Evolutionary conservation across 2,797 vertebrate genomes (phyloP).

Genomic region (Tolypeutes matacus): DNA sequence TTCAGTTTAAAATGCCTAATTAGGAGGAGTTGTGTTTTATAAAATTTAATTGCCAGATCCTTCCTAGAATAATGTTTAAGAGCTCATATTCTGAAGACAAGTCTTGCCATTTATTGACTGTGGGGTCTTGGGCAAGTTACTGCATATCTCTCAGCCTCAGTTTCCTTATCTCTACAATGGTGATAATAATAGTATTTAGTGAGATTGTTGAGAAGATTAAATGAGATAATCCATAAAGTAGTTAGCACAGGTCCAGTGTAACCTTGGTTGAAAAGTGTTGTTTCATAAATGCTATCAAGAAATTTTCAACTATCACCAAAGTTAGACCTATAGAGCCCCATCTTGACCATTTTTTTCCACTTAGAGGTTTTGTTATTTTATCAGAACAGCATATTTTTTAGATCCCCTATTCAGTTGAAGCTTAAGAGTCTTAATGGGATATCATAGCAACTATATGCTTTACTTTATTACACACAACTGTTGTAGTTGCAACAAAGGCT

Average conservation of each 20-base stretch:
- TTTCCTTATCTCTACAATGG: neutral
- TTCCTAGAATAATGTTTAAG: neutral
- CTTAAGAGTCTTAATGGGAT: neutral
- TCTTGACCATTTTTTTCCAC: neutral
- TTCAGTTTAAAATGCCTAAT: constrained; percentile 39
- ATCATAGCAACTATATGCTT: neutral
- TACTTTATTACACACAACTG: constrained; percentile 19
- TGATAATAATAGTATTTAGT: neutral
- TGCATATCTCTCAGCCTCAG: neutral
- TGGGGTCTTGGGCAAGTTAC: neutral
- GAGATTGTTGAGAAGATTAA: neutral
- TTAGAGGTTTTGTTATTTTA: constrained; percentile 52
- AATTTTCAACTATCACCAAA: neutral
- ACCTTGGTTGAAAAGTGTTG: neutral
- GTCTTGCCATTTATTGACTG: neutral
- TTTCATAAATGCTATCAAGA: constrained; percentile 30
- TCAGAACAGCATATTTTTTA: neutral
- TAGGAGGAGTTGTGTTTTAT: constrained; percentile 11
- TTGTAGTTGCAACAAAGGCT: neutral
- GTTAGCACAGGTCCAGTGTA: neutral
- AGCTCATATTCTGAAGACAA: neutral
- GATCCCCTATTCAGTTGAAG: neutral
- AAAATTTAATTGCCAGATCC: neutral
- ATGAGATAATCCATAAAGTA: neutral
- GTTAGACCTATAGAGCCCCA: neutral